Evolutionary conservation across 2,888 invertebrate species (phyloP), one percentile per base, ranked within the genome.

Genomic region (Microctonus aethiopoides): DNA sequence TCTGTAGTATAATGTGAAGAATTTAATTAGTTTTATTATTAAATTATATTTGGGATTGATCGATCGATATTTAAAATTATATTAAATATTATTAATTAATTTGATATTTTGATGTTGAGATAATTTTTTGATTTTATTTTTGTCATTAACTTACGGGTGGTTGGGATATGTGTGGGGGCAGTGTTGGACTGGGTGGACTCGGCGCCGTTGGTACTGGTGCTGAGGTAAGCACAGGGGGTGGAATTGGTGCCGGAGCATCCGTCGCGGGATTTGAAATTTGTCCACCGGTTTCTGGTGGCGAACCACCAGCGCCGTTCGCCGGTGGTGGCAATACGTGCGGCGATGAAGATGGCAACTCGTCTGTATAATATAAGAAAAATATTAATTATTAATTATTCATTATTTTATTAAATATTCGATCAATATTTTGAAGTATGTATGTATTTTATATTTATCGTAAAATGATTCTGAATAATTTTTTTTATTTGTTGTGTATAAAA

Each of bases 221-320:
- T 77, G 91, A 89, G 80, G 92, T 91, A 79, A 92, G 92, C 81
- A 93, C 92, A 79, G 92, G 92, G 80, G 92, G 91, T 72, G 92
- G 92, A 76, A 92, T 92, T 78, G 91, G 90, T 77, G 91, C 91
- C 78, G 89, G 87, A 79, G 89, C 89, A 78, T 92, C 90, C 77
- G 92, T 89, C 81, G 89, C 89, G 71, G 89, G 86, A 78, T 86
- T 86, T 65, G 86, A 86, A 79, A 85, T 86, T 80, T 86, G 86
- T 74, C 86, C 86, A 77, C 86, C 86, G 75, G 86, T 86, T 75
- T 86, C 86, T 74, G 86, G 84, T 77, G 86, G 85, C 71, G 86
- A 84, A 76, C 86, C 84, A 76, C 86, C 84, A 77, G 86, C 84
- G 72, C 86, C 86, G 75, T 85, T 86, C 78, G 85, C 81, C 80